Evolutionary conservation across 2,113 vertebrate species (phyloP), one percentile per base, ranked within the genome.

Genomic region (Mesocricetus auratus): DNA sequence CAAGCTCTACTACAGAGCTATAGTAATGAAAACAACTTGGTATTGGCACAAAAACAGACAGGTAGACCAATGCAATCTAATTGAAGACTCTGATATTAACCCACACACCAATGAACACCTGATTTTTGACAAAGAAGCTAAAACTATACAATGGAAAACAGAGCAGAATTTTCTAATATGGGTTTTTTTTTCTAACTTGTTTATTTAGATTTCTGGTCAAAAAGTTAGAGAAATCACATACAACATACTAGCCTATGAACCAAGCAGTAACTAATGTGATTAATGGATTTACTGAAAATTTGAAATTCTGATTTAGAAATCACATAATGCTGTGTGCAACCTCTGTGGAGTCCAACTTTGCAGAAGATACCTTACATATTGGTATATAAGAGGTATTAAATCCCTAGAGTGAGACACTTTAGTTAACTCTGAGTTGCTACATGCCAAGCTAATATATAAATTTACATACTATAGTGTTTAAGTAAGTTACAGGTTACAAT

Each of bases 251-350:
- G 56, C 16, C 56, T 26, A 39, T 39, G 53, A 39, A 26, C 7
- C 39, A 39, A 58, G 36, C 24, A 39, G 6, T 39, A 68, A 82
- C 39, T 62, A 81, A 68, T 60, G 39, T 39, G n/a, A 36, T n/a
- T 92, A 69, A 86, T 39, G 7, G 90, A 56, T 75, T 81, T 50
- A 75, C 42, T 60, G 82, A 60, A 91, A 74, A 21, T 85, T 45
- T 93, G 22, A 96, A 93, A 42, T n/a, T 10, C 36, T 89, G 58
- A 89, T 56, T 60, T 93, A 74, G 78, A 74, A 96, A 91, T 77
- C n/a, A 16, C n/a, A 15, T 26, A n/a, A 45, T 83, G 12, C 33
- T 87, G 11, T 89, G 15, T 7, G 56, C 79, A 60, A 42, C 0
- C 8, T 89, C 50, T 81, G 1, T 31, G 1, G 19, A 79, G 17